Evolutionary conservation across 1,140 invertebrate species (phyloP), one percentile per base, ranked within the genome.

Genomic region (Zaprionus africanus): DNA sequence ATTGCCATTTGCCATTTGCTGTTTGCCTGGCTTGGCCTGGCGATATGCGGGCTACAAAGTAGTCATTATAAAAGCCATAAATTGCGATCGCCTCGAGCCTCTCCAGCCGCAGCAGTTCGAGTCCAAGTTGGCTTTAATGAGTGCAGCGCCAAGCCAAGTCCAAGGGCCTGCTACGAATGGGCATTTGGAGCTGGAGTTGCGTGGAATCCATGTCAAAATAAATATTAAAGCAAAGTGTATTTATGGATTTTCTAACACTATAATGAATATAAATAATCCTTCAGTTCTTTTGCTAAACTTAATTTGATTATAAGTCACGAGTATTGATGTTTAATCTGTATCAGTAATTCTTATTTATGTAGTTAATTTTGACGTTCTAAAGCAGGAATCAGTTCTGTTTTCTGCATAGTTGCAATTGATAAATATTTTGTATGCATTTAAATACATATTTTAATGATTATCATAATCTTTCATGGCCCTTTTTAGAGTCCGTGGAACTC

Each of bases 1-100:
- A 68, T 67, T 68, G 60, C 69, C 60, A 66, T 65, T 68, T 51
- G 51, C 71, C 64, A 65, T 73, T 73, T 67, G 58, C 58, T 26
- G 31, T 11, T 34, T 34, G 31, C 31, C 31, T 34, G 53, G 3
- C 15, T 5, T 59, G 36, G 34, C 49, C 46, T 34, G 31, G 31
- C 68, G 61, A 74, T 78, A 72, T 70, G 62, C 70, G 74, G 75
- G 75, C 72, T 57, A 75, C 85, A 90, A 90, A 90, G 85, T 90
- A 90, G 86, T 90, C 85, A 90, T 90, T 90, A 90, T 90, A 82
- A 90, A 90, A 85, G 86, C 81, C 86, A 90, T 90, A 90, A 90
- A 90, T 90, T 90, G 84, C 22, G 81, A 65, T 87, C 57, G 81
- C 81, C 69, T 63, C 73, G 38, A 82, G 82, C 83, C 34, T 31